Conservation (phyloP, 2,797 vertebrate genomes). For the Argya squamiceps region DNA sequence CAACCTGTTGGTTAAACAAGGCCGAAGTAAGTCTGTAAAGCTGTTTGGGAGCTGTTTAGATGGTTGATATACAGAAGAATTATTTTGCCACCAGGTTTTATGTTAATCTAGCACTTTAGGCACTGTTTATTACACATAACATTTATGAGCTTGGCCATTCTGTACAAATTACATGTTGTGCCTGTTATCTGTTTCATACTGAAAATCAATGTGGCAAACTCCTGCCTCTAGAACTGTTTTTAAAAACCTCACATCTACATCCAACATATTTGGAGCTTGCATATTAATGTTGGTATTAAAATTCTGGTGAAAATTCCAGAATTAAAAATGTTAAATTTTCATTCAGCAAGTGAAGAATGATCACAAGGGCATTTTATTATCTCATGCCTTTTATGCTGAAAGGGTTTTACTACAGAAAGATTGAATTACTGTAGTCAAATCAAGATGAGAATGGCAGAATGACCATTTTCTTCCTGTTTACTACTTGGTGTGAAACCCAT, state of each 20-base stretch:
- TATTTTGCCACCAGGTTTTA: accelerated
- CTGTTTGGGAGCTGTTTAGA: neutral
- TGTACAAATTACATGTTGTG: neutral
- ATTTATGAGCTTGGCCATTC: neutral
- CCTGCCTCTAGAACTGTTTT: neutral
- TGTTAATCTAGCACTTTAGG: neutral
- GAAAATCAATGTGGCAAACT: neutral
- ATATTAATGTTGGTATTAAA: neutral
- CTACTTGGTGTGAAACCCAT: neutral
- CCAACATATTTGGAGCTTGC: accelerated
- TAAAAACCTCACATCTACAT: neutral
- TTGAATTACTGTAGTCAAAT: neutral
- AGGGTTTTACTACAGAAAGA: neutral
- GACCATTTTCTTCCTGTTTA: neutral
- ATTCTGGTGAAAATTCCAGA: neutral
- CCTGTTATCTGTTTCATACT: neutral
- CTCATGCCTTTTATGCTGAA: neutral
- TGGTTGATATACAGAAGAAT: neutral
- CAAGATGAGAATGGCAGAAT: neutral
- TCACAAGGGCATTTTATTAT: neutral
- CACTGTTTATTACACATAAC: too few relatives aligned
- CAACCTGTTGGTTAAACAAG: neutral
- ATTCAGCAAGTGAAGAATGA: neutral
- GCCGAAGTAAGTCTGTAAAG: neutral
- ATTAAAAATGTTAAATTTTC: neutral